Percentiles rank a stretch among this genome's conserved stretches.
phyloP scores from a whole-genome alignment of 2,113 vertebrate genomes.

The Myiagra hebetior region DNA sequence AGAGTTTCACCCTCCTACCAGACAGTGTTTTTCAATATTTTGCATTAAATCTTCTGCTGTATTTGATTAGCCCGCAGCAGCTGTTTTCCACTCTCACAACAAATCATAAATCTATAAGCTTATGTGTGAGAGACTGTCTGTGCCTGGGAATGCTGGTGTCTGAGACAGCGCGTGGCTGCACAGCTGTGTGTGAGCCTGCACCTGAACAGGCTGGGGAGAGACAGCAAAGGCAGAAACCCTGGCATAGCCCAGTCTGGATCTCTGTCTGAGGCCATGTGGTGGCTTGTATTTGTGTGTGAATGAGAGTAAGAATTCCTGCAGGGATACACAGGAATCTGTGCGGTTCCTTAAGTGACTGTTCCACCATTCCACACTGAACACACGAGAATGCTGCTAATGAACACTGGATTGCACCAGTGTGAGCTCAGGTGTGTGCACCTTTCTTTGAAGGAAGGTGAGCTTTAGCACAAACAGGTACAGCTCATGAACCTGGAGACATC shows the following conservation, averaged over 20 bases:
- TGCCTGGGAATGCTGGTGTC: neutral
- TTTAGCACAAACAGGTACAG: neutral
- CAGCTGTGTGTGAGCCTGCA: neutral
- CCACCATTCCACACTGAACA: fast-evolving
- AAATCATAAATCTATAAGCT: conserved; percentile 53
- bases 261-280: fast-evolving
- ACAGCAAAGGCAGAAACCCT: neutral
- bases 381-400: fast-evolving
- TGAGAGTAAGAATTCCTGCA: neutral
- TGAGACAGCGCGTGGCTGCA: neutral
- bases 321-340: neutral
- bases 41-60: conserved; percentile 54
- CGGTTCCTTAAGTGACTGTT: fast-evolving
- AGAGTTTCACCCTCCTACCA: conserved; percentile 24
- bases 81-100: conserved; percentile 64
- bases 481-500: fast-evolving
- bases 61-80: conserved; percentile 59
- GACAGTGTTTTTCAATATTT: conserved; percentile 52
- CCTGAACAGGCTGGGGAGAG: neutral
- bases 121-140: conserved; percentile 23
- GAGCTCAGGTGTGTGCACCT: fast-evolving
- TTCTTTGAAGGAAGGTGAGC: neutral
- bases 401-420: fast-evolving
- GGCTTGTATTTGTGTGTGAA: fast-evolving
- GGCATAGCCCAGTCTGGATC: fast-evolving